Base-by-base conservation (phyloP, 2,888 invertebrate genomes). In the Callyntrura sp. region DNA sequence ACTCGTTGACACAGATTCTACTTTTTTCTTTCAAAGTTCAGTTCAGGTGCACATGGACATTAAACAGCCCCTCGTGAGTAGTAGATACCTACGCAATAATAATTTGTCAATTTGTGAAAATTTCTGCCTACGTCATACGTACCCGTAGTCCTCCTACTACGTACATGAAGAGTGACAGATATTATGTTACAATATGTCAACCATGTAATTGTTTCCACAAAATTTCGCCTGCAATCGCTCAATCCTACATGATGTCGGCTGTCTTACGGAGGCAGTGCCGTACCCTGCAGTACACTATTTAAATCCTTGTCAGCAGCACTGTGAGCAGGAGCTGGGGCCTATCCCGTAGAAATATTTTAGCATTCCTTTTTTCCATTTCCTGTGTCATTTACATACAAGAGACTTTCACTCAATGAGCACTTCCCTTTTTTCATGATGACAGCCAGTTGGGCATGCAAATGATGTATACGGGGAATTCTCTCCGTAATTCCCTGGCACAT, bases 301-400 rank as follows among this genome's bases (percentile, higher is more conserved):
- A 20, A 17, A 17, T 45, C 14, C 25, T 35, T 6, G 25, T 68
- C 68, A 12, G 68, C 0, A n/a, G n/a, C n/a, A n/a, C n/a, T n/a
- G n/a, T n/a, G n/a, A n/a, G 20, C n/a, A 8, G 0, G n/a, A n/a
- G n/a, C 6, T n/a, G 2, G n/a, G 17, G 57, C n/a, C 62, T 70
- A 70, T 62, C 20, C 20, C 60, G 28, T 12, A 8, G 25, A 48
- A 76, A 51, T 25, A 51, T 28, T 78, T 55, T 78, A 25, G 25
- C 17, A 51, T 20, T n/a, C 12, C 35, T 20, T 48, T 78, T 78
- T 78, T 51, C 43, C 78, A 78, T 78, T 78, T 78, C 78, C 78
- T 78, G 78, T 84, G 84, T 73, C 84, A 84, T 84, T 84, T 73
- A 20, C 84, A 84, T 73, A 43, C 70, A 70, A 51, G 43, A 70